phyloP scores from a whole-genome alignment of 2,113 vertebrate genomes.

The Mixornis gularis region DNA sequence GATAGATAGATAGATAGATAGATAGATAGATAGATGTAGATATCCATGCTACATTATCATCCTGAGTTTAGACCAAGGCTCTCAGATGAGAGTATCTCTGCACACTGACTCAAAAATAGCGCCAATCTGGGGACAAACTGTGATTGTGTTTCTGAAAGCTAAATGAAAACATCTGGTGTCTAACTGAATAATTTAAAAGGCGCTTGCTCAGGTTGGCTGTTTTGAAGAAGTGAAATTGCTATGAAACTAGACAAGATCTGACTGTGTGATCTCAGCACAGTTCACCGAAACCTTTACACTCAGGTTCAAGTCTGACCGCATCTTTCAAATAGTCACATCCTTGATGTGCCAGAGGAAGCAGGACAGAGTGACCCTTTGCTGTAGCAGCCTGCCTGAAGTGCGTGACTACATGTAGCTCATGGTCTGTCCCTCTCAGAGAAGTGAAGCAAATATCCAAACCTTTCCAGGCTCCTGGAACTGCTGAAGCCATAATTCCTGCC shows the following conservation, averaged over 20 bases:
- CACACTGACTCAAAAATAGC: not conserved
- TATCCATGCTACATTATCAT: not conserved
- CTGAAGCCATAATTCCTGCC: not conserved
- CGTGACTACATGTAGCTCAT: fast-evolving
- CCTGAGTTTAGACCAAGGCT: not conserved
- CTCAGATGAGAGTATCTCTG: not conserved
- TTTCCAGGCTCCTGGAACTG: not conserved
- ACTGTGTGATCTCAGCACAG: not conserved
- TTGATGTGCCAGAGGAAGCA: not conserved
- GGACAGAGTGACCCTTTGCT: not conserved
- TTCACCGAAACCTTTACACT: not conserved
- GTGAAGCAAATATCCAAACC: not conserved
- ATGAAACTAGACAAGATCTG: not conserved
- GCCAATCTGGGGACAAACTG: not conserved
- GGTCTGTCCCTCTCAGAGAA: not conserved
- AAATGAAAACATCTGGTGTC: not conserved
- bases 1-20: too few species aligned
- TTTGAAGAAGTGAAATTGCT: not conserved
- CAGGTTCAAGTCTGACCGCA: not conserved
- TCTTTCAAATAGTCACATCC: not conserved
- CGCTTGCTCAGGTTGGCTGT: not conserved
- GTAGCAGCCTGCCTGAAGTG: not conserved
- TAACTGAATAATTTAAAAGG: not conserved
- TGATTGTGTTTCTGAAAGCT: not conserved
- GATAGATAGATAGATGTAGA: too few species aligned